Evolutionary conservation across 1,140 invertebrate species (phyloP).

Genomic region (Ooceraea biroi): DNA sequence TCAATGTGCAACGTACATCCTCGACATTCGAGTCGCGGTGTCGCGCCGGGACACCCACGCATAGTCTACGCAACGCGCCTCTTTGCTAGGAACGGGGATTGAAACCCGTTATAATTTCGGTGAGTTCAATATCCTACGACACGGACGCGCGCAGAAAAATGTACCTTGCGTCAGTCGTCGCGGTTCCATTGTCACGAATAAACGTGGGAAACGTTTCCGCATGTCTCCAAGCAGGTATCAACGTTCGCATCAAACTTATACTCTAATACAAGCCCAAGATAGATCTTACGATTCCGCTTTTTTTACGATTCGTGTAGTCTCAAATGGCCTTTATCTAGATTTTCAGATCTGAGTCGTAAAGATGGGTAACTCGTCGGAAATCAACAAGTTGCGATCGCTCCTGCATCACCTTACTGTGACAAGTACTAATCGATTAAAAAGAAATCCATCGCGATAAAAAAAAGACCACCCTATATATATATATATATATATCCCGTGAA

Average conservation of each 20-base stretch:
- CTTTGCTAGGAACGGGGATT: background rate
- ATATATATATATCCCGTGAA: background rate
- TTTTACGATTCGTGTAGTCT: background rate
- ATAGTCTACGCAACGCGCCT: background rate
- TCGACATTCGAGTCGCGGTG: background rate
- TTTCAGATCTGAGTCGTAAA: too few relatives aligned
- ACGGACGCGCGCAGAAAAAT: background rate
- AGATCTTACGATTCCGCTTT: background rate
- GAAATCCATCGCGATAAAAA: background rate
- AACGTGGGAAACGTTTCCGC: constrained; percentile 33
- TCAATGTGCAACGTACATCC: background rate
- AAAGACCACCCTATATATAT: background rate
- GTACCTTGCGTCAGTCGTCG: background rate
- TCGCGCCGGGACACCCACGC: constrained; percentile 21
- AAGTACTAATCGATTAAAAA: background rate
- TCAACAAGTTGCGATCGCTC: too few relatives aligned
- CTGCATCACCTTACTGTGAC: too few relatives aligned
- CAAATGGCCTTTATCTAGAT: too few relatives aligned
- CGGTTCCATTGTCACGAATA: constrained; percentile 21
- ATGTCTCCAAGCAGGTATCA: background rate
- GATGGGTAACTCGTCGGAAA: too few relatives aligned
- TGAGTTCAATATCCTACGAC: constrained; percentile 31
- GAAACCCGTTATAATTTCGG: constrained; percentile 49
- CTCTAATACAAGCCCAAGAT: background rate
- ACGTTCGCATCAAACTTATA: background rate